Conservation (phyloP, 2,113 vertebrate genomes). For the Callospermophilus lateralis region DNA sequence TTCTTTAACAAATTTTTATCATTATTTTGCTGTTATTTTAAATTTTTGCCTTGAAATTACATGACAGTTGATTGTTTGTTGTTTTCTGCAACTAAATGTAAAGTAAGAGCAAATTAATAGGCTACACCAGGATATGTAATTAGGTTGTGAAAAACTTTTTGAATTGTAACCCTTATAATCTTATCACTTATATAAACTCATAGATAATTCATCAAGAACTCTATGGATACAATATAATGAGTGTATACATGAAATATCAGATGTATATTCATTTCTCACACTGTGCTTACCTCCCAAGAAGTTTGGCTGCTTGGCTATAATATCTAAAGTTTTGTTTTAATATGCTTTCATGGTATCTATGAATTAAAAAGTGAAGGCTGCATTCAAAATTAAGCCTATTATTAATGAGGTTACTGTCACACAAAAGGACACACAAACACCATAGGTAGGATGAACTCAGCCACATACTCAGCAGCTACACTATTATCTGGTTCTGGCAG, state of each 20-base stretch:
- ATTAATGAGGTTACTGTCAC: not conserved
- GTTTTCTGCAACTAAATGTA: not conserved
- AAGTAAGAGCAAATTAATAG: slow-evolving; percentile 28
- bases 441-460: not conserved
- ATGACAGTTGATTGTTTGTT: not conserved
- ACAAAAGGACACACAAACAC: not conserved
- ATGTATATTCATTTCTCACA: not conserved
- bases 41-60: not conserved
- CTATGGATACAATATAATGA: not conserved
- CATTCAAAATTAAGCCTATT: not conserved
- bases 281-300: not conserved
- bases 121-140: not conserved
- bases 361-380: slow-evolving; percentile 23
- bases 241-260: not conserved
- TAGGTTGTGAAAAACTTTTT: not conserved
- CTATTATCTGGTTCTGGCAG: slow-evolving; percentile 59
- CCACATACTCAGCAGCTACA: not conserved
- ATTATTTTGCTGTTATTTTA: not conserved
- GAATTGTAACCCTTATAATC: not conserved
- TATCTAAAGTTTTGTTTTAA: not conserved
- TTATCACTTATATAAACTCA: not conserved
- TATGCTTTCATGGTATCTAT: not conserved
- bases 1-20: not conserved
- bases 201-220: not conserved
- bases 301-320: not conserved